A percentile compares a stretch with the other conserved stretches of the same genome.
Evolutionary conservation across 2,888 invertebrate species (phyloP).

Genomic region (Eupeodes luniger): DNA sequence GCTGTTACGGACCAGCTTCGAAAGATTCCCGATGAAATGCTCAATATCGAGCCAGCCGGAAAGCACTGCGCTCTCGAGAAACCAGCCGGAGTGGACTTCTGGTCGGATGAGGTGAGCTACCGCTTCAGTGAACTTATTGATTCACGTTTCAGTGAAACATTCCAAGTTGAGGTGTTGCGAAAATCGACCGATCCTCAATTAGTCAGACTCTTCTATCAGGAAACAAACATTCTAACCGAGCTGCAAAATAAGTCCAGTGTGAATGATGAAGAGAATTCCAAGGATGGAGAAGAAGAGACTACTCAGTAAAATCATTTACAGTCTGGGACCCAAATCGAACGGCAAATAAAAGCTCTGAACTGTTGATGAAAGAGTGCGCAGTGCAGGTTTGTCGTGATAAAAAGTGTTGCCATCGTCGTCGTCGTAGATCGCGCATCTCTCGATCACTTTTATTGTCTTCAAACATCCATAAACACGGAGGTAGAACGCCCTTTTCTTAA

Average conservation of each 20-base stretch:
- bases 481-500: slow-evolving; percentile 44
- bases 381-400: slow-evolving; percentile 42
- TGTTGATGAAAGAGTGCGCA: slow-evolving; percentile 14
- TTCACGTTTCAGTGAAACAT: slow-evolving; percentile 86
- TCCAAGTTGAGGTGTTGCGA: slow-evolving; percentile 80
- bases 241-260: slow-evolving; percentile 77
- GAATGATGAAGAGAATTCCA: slow-evolving; percentile 53
- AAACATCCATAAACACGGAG: slow-evolving; percentile 7
- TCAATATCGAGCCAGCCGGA: slow-evolving; percentile 85
- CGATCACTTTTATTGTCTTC: slow-evolving; percentile 70
- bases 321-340: slow-evolving; percentile 21
- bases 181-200: slow-evolving; percentile 76
- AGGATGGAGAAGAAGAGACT: slow-evolving; percentile 30
- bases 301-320: slow-evolving; percentile 37
- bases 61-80: slow-evolving; percentile 87
- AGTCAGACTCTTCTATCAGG: slow-evolving; percentile 82
- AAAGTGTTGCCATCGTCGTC: slow-evolving; percentile 46
- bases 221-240: slow-evolving; percentile 80
- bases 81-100: slow-evolving; percentile 84
- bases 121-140: slow-evolving; percentile 88
- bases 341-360: slow-evolving; percentile 22
- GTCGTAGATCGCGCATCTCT: slow-evolving; percentile 49
- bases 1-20: slow-evolving; percentile 86
- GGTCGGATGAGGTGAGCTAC: slow-evolving; percentile 87
- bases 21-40: slow-evolving; percentile 86